Evolutionary conservation across 1,140 invertebrate genomes (phyloP), one percentile per base, ranked within the genome.

Genomic region (Aphidius ervi): DNA sequence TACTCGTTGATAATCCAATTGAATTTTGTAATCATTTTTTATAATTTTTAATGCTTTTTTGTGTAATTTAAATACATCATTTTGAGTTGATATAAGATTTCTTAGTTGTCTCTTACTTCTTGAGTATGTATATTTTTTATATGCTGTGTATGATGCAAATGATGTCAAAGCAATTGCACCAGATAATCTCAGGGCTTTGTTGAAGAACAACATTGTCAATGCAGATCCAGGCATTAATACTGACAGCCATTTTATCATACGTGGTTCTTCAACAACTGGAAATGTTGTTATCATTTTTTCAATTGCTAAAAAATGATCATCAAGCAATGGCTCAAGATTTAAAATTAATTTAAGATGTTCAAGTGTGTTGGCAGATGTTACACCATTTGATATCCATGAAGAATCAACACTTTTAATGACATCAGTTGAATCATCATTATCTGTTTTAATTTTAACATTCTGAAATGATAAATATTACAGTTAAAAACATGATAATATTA

Each of bases 11-110:
- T 46, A 65, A 52, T 53, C 40, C 3, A 66, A 56, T 63, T 68
- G 75, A 2, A 73, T 66, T 43, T 60, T 63, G 47, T 68, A 73
- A 48, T 65, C 62, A 55, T 67, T 66, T 47, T 61, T 72, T 46
- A 79, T 66, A 56, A 77, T 75, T 58, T 69, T 75, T 9, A 79
- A 62, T 55, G 68, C 57, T 16, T 72, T 72, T 56, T 74, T 77
- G 47, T 69, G 64, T 7, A 70, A 63, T 9, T 58, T 41, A 57
- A 74, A 68, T 5, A 76, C 62, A 47, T 70, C 63, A 67, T 74
- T 77, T 69, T 78, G 74, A 23, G 70, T 60, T 0, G 23, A 60
- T 37, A 77, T 52, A 41, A 77, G 40, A 39, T 67, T 59, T 31
- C 61, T 65, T 9, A 79, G 63, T 58, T 68, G 56, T 49, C 56